Evolutionary conservation across 2,888 invertebrate genomes (phyloP).

Genomic region (Drosophila multiciliata): DNA sequence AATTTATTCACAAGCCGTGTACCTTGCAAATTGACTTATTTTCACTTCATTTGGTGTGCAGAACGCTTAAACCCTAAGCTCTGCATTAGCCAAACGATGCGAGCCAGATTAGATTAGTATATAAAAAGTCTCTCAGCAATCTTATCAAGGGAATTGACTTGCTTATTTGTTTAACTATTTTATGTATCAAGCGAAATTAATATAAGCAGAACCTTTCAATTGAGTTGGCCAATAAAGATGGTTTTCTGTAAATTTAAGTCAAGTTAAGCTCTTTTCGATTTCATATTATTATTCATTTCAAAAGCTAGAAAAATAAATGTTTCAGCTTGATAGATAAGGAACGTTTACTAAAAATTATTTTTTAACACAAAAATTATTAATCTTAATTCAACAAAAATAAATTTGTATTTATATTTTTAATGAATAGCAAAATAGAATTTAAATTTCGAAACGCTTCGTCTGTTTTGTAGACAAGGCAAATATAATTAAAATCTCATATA

Average conservation of each 20-base stretch:
- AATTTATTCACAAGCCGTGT: conserved; percentile 47
- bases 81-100: background rate
- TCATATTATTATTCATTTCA: background rate
- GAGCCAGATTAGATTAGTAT: conserved; percentile 4
- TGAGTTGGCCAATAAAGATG: background rate
- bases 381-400: background rate
- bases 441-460: background rate
- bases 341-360: background rate
- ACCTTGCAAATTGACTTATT: conserved; percentile 58
- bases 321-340: background rate
- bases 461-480: background rate
- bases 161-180: background rate
- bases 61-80: conserved; percentile 27
- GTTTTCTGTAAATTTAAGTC: background rate
- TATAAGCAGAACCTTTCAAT: background rate
- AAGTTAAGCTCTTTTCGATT: background rate
- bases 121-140: conserved; percentile 4
- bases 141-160: background rate
- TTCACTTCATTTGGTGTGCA: conserved; percentile 48
- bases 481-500: background rate
- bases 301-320: background rate
- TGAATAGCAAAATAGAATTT: background rate
- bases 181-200: background rate
- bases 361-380: background rate
- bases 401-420: background rate